Evolutionary conservation across 1,140 invertebrate species (phyloP).

Genomic region (Leptinotarsa texana): DNA sequence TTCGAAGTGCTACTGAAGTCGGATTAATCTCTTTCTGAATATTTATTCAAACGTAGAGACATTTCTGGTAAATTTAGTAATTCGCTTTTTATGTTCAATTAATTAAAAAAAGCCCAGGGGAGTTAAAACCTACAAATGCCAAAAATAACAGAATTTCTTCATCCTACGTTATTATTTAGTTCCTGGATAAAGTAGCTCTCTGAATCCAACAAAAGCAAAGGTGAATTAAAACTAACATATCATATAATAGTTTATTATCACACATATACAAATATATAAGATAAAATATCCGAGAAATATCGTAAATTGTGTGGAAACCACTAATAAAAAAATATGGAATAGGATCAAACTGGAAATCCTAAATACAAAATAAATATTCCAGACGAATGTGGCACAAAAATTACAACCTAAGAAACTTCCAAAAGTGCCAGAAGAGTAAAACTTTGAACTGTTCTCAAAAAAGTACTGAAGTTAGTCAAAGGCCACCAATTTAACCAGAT

Average conservation of each 20-base stretch:
- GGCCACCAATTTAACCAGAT: background rate
- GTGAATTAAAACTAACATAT: no score
- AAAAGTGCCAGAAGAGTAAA: background rate
- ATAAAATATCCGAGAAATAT: conserved; percentile 15
- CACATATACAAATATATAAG: conserved; percentile 16
- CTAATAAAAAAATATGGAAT: conserved; percentile 11
- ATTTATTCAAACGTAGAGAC: no score
- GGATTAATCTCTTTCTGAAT: no score
- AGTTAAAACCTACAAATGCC: no score
- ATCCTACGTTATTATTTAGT: no score
- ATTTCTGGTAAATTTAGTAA: no score
- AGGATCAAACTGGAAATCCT: background rate
- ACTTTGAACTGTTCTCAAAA: background rate
- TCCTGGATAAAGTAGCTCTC: no score
- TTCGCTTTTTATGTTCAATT: no score
- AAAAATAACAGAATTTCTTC: no score
- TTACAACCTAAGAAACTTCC: conserved; percentile 1
- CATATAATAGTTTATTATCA: conserved; percentile 15
- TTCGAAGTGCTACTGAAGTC: no score
- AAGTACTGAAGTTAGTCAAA: background rate
- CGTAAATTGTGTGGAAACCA: background rate
- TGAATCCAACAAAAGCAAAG: no score
- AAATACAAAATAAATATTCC: conserved; percentile 14
- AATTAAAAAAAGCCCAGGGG: no score
- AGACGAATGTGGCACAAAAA: conserved; percentile 12